Base-by-base conservation (phyloP, 2,888 invertebrate genomes). In the Rutpela maculata region DNA sequence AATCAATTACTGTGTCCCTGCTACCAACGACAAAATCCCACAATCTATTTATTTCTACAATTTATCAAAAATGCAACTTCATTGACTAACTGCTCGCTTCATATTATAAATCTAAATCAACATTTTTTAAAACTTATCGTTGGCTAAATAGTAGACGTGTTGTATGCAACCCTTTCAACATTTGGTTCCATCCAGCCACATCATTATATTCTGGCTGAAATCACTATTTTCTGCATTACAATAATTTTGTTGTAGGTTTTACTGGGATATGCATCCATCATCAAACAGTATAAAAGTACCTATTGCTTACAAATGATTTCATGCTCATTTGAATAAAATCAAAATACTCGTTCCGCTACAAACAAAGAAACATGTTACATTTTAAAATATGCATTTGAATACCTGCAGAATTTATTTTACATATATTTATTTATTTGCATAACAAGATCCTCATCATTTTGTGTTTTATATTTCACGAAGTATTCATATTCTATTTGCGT, bases 401-500 rank as follows among this genome's bases (percentile, higher is more conserved):
- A 60, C 59, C 70, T 43, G 60, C 22, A 60, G 38, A 70, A 43
- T 70, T 70, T 70, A 43, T 56, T 57, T 72, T 67, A 67, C 67
- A 67, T 67, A 67, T 67, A 66, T 66, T 66, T 67, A 63, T 72
- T 70, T 72, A 72, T 72, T 62, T 63, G 63, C 72, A 63, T 72
- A 72, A 72, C 63, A 63, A 63, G 72, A 63, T 55, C 63, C 72
- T 55, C 63, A 55, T 72, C 57, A 43, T 62, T 43, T 38, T 63
- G 15, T 70, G 72, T 55, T 63, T 63, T 50, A 72, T 63, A 63
- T 72, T 60, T 60, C 70, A 43, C 18, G 35, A 57, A 15, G 38
- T 63, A 72, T 72, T 72, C 72, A 59, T 72, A 72, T 72, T 72
- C 72, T 50, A 72, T 72, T 63, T 72, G 72, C 72, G 72, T 72